Percentiles rank a stretch among this genome's conserved stretches.
Conservation (phyloP, 2,113 vertebrate genomes). For the Otis tarda region DNA sequence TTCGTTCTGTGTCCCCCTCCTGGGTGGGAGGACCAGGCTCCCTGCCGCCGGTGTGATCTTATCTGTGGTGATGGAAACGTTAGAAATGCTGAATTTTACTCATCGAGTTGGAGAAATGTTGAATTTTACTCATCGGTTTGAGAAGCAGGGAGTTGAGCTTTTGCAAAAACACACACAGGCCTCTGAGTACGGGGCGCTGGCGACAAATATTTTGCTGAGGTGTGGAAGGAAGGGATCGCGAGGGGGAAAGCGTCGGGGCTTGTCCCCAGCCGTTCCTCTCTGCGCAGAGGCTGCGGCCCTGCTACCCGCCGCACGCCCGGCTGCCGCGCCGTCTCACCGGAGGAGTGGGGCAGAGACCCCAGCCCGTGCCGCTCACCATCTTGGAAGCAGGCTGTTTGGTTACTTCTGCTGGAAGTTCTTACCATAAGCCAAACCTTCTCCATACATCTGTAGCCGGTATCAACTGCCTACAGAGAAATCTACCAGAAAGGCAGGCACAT, state of each 20-base stretch:
- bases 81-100: background rate
- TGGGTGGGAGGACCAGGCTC: background rate
- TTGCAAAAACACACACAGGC: rapidly evolving
- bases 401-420: background rate
- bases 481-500: background rate
- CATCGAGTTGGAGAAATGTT: background rate
- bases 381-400: rapidly evolving
- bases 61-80: background rate
- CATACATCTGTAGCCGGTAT: rapidly evolving
- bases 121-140: background rate
- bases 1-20: rapidly evolving
- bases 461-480: rapidly evolving
- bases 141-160: background rate
- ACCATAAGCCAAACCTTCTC: rapidly evolving
- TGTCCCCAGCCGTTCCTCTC: background rate
- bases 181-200: rapidly evolving
- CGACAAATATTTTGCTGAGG: rapidly evolving
- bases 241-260: background rate
- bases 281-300: background rate
- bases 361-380: rapidly evolving
- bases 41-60: rapidly evolving
- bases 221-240: background rate
- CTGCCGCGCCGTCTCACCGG: background rate
- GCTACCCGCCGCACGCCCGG: background rate
- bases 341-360: no score